These are phyloP conservation scores for Nipponacmea schrenckii DNA, from an alignment of 2,888 invertebrate genomes.

Conservation along the genomic window DNA sequence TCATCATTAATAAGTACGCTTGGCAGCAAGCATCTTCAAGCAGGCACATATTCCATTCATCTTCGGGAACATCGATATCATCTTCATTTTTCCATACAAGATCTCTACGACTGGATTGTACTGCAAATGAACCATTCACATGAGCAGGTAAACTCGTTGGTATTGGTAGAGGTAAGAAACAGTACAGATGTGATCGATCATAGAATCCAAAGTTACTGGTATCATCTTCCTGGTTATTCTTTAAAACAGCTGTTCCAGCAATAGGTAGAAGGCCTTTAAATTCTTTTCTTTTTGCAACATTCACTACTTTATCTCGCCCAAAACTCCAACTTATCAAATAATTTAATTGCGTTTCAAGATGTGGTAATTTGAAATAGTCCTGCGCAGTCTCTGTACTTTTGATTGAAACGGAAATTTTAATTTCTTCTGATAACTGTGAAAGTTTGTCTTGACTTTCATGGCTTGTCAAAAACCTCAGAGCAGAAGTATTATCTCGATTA, in stretches of 20 bases:
- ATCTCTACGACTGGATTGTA: slow-evolving; percentile 48
- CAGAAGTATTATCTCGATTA: neutral
- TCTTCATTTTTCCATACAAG: slow-evolving; percentile 43
- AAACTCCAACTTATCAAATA: slow-evolving; percentile 40
- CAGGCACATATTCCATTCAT: slow-evolving; percentile 47
- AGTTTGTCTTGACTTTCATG: too few relatives aligned
- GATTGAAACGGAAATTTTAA: neutral
- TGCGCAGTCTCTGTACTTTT: neutral
- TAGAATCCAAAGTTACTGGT: slow-evolving; percentile 37
- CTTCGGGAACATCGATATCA: slow-evolving; percentile 37
- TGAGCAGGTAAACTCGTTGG: slow-evolving; percentile 50
- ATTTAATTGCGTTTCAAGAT: neutral
- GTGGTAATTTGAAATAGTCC: neutral
- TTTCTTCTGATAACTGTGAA: neutral
- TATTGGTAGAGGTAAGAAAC: slow-evolving; percentile 60
- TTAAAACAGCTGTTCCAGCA: slow-evolving; percentile 50
- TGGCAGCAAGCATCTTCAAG: slow-evolving; percentile 37
- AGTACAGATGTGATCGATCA: slow-evolving; percentile 48
- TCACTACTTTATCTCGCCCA: slow-evolving; percentile 23
- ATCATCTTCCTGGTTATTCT: slow-evolving; percentile 12
- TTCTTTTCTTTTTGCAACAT: slow-evolving; percentile 12
- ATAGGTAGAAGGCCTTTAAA: slow-evolving; percentile 37
- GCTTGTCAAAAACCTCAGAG: too few relatives aligned
- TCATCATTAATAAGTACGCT: slow-evolving; percentile 39
- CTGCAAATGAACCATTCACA: slow-evolving; percentile 60